Conservation (phyloP, 2,797 vertebrate genomes). For the Sebastes elongatus region DNA sequence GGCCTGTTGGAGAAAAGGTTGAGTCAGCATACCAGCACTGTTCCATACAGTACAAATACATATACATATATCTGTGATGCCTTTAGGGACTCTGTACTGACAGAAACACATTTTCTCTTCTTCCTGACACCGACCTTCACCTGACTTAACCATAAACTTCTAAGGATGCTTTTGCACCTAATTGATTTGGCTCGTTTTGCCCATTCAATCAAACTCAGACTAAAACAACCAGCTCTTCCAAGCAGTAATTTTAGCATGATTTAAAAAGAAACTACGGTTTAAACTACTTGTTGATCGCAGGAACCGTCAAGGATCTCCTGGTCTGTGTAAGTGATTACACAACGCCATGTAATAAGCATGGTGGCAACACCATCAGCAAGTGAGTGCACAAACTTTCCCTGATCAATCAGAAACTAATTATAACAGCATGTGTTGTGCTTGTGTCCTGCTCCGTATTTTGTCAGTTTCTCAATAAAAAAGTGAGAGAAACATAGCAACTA, state of each 20-base stretch:
- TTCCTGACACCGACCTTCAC: background rate
- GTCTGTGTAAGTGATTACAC: background rate
- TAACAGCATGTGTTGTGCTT: background rate
- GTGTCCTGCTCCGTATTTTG: background rate
- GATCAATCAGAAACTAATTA: background rate
- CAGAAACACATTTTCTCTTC: background rate
- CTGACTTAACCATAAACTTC: background rate
- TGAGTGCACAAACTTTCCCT: background rate
- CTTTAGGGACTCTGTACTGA: background rate
- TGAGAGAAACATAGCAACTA: background rate
- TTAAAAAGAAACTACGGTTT: background rate
- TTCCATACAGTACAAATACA: conserved; percentile 28
- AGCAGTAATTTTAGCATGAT: background rate
- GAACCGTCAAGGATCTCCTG: background rate
- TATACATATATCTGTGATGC: conserved; percentile 18
- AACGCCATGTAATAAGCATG: background rate
- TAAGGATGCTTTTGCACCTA: background rate
- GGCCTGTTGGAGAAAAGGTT: conserved; percentile 81
- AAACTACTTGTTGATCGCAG: background rate
- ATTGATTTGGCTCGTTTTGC: background rate
- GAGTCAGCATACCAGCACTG: conserved; percentile 61
- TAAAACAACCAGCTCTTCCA: background rate
- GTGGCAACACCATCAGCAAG: background rate
- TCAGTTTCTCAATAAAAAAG: background rate
- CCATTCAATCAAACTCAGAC: background rate